phyloP scores from a whole-genome alignment of 2,797 vertebrate genomes.

The Ambastaia sidthimunki region DNA sequence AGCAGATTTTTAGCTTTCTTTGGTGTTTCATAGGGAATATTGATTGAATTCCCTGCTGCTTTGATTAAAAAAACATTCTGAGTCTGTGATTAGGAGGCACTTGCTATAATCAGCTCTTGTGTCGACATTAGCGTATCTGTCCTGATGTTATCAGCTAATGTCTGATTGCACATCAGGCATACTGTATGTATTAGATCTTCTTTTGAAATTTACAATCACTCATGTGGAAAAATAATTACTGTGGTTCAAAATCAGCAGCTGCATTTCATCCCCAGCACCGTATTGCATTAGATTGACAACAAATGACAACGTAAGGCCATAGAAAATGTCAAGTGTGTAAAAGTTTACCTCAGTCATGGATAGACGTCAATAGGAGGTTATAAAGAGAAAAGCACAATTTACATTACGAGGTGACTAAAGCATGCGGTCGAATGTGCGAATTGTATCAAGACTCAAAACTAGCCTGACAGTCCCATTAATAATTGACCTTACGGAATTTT shows the following conservation, averaged over 20 bases:
- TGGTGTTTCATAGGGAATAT: neutral
- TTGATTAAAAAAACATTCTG: neutral
- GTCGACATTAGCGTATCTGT: conserved; percentile 28
- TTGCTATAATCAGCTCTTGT: neutral
- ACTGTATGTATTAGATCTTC: conserved; percentile 17
- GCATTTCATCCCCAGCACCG: conserved; percentile 9
- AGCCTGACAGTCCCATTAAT: conserved; percentile 46
- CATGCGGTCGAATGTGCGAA: conserved; percentile 28
- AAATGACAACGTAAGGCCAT: conserved; percentile 29
- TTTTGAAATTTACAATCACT: conserved; percentile 21
- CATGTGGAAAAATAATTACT: conserved; percentile 31
- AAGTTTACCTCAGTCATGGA: neutral
- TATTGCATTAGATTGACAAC: conserved; percentile 12
- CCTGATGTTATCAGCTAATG: conserved; percentile 37
- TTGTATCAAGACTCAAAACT: conserved; percentile 35
- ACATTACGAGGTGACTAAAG: conserved; percentile 42
- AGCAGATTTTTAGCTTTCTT: neutral
- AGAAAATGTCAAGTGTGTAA: conserved; percentile 32
- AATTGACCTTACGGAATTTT: conserved; percentile 47
- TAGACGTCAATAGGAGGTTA: conserved; percentile 12
- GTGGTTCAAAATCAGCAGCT: conserved; percentile 21
- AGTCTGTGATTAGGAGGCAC: neutral
- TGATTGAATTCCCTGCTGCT: neutral
- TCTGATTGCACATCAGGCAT: conserved; percentile 21
- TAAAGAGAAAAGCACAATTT: conserved; percentile 35